Conservation (phyloP, 1,140 invertebrate species). For the Callitettix versicolor region DNA sequence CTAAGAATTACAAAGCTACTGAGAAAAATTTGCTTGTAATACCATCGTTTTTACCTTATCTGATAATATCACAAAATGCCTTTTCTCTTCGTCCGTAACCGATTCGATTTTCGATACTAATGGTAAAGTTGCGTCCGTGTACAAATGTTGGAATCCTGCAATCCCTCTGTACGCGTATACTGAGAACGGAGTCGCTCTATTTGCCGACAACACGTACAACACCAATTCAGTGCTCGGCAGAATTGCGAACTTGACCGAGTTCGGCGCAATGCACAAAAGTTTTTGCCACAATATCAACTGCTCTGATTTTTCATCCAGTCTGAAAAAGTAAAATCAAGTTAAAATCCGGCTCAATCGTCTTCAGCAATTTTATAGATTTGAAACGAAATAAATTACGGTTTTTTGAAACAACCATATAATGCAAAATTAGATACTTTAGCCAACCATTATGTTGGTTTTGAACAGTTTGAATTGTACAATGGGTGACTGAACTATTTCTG, state of each 20-base stretch:
- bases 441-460: too few relatives aligned
- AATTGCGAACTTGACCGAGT: not conserved
- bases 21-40: too few relatives aligned
- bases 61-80: not conserved
- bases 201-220: not conserved
- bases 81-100: not conserved
- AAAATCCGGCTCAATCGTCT: too few relatives aligned
- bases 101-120: not conserved
- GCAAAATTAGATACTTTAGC: too few relatives aligned
- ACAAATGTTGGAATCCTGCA: not conserved
- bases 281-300: not conserved
- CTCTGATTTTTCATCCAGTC: not conserved
- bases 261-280: not conserved
- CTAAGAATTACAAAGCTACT: too few relatives aligned
- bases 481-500: too few relatives aligned
- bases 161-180: constrained; percentile 6
- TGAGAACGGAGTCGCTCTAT: not conserved
- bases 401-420: too few relatives aligned
- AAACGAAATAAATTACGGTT: too few relatives aligned
- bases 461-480: too few relatives aligned
- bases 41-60: too few relatives aligned
- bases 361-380: too few relatives aligned
- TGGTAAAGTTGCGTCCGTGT: not conserved
- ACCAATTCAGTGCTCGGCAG: constrained; percentile 1
- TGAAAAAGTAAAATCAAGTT: not conserved